phyloP scores from a whole-genome alignment of 1,140 invertebrate species.

The Pseudomyrmex sp. region DNA sequence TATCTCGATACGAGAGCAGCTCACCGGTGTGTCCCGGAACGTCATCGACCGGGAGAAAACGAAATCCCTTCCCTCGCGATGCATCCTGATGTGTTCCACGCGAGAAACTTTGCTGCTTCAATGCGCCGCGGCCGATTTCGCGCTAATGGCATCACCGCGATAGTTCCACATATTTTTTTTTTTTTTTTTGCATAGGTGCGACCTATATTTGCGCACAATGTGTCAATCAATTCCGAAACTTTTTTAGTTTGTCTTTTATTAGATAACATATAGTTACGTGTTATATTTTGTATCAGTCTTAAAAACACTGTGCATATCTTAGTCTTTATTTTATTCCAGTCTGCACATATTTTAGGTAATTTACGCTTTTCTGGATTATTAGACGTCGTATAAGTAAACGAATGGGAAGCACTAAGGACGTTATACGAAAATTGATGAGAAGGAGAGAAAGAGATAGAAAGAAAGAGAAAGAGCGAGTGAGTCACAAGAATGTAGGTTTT shows the following conservation, averaged over 20 bases:
- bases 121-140: neutral
- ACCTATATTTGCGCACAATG: neutral
- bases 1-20: conserved; percentile 64
- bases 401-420: neutral
- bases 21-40: conserved; percentile 46
- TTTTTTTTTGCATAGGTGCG: neutral
- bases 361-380: no score
- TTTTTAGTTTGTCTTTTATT: no score
- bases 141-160: neutral
- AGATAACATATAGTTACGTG: no score
- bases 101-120: conserved; percentile 3
- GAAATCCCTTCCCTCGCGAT: conserved; percentile 41
- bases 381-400: neutral
- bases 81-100: neutral
- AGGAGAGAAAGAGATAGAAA: neutral
- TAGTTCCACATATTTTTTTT: neutral
- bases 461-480: neutral
- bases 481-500: conserved; percentile 55
- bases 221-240: no score
- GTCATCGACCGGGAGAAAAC: conserved; percentile 55
- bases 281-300: no score
- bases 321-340: neutral
- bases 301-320: no score
- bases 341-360: neutral
- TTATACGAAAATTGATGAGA: neutral